Conservation (phyloP, 2,797 vertebrate genomes). For the Propithecus deckenii region DNA sequence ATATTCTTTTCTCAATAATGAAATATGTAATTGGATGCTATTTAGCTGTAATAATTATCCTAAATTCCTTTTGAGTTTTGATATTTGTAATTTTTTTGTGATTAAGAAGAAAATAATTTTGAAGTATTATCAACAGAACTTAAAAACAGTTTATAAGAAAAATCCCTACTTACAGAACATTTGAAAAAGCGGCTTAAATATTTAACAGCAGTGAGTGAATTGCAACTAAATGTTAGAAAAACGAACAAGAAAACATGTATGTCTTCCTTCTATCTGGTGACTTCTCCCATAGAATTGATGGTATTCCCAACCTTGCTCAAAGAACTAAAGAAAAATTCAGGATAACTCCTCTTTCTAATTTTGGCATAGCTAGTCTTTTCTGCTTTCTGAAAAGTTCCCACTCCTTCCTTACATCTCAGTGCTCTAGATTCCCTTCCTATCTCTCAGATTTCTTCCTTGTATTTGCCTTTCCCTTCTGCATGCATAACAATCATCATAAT, state of each 20-base stretch:
- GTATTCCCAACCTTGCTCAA: neutral
- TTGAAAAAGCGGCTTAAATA: neutral
- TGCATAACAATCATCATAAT: neutral
- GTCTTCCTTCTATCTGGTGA: neutral
- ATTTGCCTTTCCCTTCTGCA: neutral
- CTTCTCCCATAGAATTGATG: neutral
- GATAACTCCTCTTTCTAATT: neutral
- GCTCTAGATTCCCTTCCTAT: neutral
- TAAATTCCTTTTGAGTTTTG: neutral
- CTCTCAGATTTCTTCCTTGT: neutral
- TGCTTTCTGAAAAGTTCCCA: neutral
- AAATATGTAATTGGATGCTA: neutral
- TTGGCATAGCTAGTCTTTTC: neutral
- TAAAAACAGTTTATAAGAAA: neutral
- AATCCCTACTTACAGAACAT: neutral
- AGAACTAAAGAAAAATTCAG: neutral
- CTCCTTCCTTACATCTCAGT: neutral
- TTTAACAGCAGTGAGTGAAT: neutral
- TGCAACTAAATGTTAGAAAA: neutral
- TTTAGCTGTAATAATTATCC: neutral
- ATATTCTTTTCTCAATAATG: neutral
- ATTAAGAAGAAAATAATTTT: constrained; percentile 4
- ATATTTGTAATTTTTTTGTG: neutral
- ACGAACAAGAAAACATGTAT: neutral
- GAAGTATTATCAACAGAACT: neutral